Evolutionary conservation across 37 sponge, comb jelly and placozoan genomes (phyloP).

Genomic region (Diacarnus erythraeanus): DNA sequence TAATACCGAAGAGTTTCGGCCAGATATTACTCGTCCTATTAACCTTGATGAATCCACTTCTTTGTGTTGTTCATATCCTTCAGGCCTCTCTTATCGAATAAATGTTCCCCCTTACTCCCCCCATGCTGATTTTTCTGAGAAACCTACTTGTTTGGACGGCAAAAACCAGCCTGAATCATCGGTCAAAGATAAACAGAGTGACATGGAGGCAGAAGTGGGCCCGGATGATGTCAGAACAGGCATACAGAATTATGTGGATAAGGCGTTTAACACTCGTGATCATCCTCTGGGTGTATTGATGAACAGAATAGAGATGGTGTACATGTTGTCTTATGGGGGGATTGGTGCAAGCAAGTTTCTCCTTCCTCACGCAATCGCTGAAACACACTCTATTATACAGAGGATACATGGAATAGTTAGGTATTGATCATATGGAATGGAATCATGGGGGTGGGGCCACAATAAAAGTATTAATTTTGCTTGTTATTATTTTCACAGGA

Average conservation of each 20-base stretch:
- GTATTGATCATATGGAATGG: conserved; percentile 47
- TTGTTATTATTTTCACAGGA: neutral
- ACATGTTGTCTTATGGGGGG: conserved; percentile 68
- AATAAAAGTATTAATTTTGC: neutral
- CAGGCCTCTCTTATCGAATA: neutral
- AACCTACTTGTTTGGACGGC: neutral
- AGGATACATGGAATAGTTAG: conserved; percentile 71
- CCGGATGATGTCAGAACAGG: conserved; percentile 14
- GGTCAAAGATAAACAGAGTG: neutral
- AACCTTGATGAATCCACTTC: conserved; percentile 33
- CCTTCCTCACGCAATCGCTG: conserved; percentile 84
- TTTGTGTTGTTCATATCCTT: conserved; percentile 30
- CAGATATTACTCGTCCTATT: conserved; percentile 38
- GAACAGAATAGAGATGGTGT: conserved; percentile 59
- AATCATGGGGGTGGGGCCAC: too few species aligned
- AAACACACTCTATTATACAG: conserved; percentile 72
- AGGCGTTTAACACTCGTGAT: conserved; percentile 53
- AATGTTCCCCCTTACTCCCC: conserved; percentile 38
- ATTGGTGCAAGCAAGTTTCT: conserved; percentile 78
- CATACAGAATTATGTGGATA: conserved; percentile 46
- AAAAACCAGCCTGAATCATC: neutral
- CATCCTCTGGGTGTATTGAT: conserved; percentile 76
- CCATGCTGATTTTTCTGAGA: conserved; percentile 30
- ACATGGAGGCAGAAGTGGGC: neutral
- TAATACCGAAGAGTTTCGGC: neutral